Evolutionary conservation across 2,888 invertebrate species (phyloP).

Genomic region (Mimachlamys varia): DNA sequence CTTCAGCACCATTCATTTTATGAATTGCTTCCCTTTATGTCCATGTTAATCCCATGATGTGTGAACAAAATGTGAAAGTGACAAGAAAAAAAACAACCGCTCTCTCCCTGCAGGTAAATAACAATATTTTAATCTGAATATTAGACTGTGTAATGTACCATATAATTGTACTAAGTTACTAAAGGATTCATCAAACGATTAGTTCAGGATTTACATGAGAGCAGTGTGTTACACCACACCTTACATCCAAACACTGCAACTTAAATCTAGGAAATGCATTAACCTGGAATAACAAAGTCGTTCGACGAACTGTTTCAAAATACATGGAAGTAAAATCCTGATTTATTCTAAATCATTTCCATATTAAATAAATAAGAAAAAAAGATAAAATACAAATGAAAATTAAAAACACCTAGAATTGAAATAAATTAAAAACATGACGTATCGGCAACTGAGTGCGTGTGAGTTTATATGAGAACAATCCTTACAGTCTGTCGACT

Average conservation of each 20-base stretch:
- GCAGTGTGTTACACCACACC: not conserved
- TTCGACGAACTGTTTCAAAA: not conserved
- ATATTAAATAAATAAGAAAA: slow-evolving; percentile 21
- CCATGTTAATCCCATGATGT: not conserved
- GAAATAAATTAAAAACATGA: slow-evolving; percentile 16
- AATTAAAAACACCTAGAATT: slow-evolving; percentile 34
- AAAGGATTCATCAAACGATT: not conserved
- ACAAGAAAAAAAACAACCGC: slow-evolving; percentile 29
- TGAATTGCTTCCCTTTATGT: slow-evolving; percentile 9
- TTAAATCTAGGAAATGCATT: slow-evolving; percentile 1
- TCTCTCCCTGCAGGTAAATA: slow-evolving; percentile 31
- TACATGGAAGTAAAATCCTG: slow-evolving; percentile 10
- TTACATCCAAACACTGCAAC: not conserved
- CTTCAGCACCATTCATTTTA: not conserved
- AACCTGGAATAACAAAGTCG: not conserved
- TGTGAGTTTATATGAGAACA: not conserved
- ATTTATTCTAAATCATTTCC: not conserved
- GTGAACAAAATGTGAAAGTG: slow-evolving; percentile 5
- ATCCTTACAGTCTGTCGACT: slow-evolving; percentile 17
- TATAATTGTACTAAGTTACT: slow-evolving; percentile 23
- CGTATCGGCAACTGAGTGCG: not conserved
- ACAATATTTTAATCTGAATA: slow-evolving; percentile 28
- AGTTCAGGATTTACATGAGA: not conserved
- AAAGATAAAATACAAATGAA: slow-evolving; percentile 32
- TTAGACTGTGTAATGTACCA: slow-evolving; percentile 8